A percentile compares a stretch with the other conserved stretches of the same genome.
Evolutionary conservation across 2,113 vertebrate species (phyloP).

Genomic region (Sciurus niger): DNA sequence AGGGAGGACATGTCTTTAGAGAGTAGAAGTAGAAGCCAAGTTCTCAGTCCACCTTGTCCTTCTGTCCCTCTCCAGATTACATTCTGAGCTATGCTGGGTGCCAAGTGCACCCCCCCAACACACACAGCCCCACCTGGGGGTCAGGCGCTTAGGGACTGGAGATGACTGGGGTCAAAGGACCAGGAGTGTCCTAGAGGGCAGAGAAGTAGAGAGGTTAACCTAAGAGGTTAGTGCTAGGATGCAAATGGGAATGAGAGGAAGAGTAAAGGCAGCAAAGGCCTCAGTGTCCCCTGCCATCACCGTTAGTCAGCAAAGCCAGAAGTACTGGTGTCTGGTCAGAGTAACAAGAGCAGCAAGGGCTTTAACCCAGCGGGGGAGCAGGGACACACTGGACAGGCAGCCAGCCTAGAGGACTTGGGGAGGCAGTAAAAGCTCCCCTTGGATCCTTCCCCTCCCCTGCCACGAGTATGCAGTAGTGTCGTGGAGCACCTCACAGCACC

Average conservation of each 20-base stretch:
- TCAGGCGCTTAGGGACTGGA: not conserved
- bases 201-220: not conserved
- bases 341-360: not conserved
- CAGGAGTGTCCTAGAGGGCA: not conserved
- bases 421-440: not conserved
- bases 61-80: not conserved
- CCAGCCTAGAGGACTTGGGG: not conserved
- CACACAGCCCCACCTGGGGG: not conserved
- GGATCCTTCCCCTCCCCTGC: not conserved
- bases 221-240: not conserved
- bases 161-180: not conserved
- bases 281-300: not conserved
- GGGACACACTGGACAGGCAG: not conserved
- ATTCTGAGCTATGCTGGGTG: not conserved
- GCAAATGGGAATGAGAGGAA: not conserved
- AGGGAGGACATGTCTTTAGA: not conserved
- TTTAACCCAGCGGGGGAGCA: not conserved
- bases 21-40: not conserved
- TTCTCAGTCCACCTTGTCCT: not conserved
- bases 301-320: not conserved
- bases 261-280: not conserved
- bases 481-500: not conserved
- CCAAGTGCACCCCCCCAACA: not conserved
- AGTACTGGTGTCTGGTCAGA: not conserved
- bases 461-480: not conserved